Base-by-base conservation (phyloP, 2,888 invertebrate genomes). In the Uropetala carovei region DNA sequence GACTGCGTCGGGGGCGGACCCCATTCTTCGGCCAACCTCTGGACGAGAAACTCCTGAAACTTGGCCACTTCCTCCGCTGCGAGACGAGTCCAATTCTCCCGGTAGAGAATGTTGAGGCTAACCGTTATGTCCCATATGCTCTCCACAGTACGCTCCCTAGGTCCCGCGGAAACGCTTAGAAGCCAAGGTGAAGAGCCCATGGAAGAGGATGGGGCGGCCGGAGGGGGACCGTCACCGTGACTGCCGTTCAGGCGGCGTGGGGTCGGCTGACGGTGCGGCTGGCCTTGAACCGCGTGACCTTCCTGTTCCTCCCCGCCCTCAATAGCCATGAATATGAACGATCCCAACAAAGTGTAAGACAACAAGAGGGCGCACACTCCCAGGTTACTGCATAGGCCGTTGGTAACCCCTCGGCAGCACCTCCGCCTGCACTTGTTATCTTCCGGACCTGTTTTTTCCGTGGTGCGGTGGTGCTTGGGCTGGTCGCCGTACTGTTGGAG, bases 341-440 rank as follows among this genome's bases (percentile, higher is more conserved):
- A 99, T 18, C 99, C 99, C 94, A 99, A 96, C 92, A 99, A 96
- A 93, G 98, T 98, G 96, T 99, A 99, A 16, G 97, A 97, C 86
- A 99, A 96, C 30, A 99, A 98, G 92, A 99, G 96, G 93, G 97
- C 96, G 95, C 98, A 98, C 92, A 98, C 96, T 30, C 98, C 98
- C 81, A 98, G 96, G 89, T 89, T 89, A 94, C 98, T 98, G 14
- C 98, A 97, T 93, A 98, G 96, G 11, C 98, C 96, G 0, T 98
- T 97, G n/a, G 96, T 95, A 93, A 96, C 95, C 93, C 95, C 93
- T 10, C 94, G 94, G 93, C 94, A 94, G 93, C 94, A 94, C 59
- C 94, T 93, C 83, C 18, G 93, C 93, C 43, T 30, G 4, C 60
- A 89, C 89, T 89, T 89, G 10, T 43, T 43, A 13, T 75, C 96